A percentile compares a stretch with the other conserved stretches of the same genome.
These are phyloP conservation scores for Diadophis punctatus DNA, from an alignment of 2,113 vertebrate species.

Conservation along the genomic window DNA sequence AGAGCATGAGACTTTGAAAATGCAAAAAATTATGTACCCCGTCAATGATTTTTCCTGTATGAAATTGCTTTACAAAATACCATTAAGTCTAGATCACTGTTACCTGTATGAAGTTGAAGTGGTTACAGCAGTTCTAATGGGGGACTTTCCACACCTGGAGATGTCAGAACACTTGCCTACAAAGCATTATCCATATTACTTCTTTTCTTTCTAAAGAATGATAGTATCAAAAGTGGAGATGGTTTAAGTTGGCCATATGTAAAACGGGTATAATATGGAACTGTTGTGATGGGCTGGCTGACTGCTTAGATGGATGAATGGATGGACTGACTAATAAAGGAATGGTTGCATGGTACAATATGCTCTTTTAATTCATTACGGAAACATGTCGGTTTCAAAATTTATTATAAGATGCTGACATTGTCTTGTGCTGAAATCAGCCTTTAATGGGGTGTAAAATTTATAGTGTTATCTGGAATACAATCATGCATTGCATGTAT, in stretches of 20 bases:
- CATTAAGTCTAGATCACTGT: not conserved
- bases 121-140: not conserved
- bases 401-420: not conserved
- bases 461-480: not conserved
- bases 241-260: not conserved
- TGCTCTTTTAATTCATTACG: not conserved
- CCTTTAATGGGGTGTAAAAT: not conserved
- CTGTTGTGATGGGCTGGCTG: not conserved
- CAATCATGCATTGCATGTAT: not conserved
- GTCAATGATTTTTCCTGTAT: too few species aligned
- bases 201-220: not conserved
- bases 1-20: not conserved
- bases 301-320: not conserved
- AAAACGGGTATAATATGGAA: not conserved
- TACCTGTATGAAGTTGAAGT: not conserved
- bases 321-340: not conserved
- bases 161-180: not conserved
- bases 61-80: not conserved
- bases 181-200: not conserved
- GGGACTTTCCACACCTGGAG: not conserved
- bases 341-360: not conserved
- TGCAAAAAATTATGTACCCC: not conserved
- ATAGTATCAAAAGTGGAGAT: not conserved
- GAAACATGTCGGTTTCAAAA: not conserved
- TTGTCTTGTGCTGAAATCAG: not conserved